A percentile compares a stretch with the other conserved stretches of the same genome.
phyloP scores from a whole-genome alignment of 2,888 invertebrate species.

The Copidosoma aretas region DNA sequence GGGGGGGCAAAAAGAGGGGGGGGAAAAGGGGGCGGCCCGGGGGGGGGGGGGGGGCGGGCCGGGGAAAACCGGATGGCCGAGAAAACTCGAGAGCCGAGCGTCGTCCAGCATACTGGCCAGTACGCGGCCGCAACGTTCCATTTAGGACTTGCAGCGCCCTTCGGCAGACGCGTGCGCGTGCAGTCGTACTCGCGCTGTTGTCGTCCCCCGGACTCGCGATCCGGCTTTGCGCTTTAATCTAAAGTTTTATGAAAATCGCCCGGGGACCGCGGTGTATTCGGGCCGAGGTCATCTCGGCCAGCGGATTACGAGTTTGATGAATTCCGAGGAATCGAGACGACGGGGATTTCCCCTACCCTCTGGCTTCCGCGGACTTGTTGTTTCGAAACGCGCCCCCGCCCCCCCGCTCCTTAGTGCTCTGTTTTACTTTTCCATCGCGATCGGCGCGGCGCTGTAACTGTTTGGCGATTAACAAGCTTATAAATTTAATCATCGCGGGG shows the following conservation, averaged over 20 bases:
- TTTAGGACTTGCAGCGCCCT: conserved; percentile 6
- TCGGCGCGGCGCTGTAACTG: too few species aligned
- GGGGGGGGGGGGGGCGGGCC: not conserved
- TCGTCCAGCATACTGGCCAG: conserved; percentile 1
- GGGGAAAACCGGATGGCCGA: not conserved
- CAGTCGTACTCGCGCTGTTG: not conserved
- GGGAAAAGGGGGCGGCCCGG: not conserved
- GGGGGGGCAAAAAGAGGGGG: not conserved
- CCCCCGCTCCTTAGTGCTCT: too few species aligned
- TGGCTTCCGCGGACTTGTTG: too few species aligned
- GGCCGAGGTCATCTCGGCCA: not conserved
- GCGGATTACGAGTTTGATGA: not conserved
- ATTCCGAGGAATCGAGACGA: not conserved
- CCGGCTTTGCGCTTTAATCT: not conserved
- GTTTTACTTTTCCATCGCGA: too few species aligned
- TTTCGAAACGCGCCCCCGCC: too few species aligned
- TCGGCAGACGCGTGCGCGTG: not conserved
- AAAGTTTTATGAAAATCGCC: conserved; percentile 26
- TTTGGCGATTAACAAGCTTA: too few species aligned
- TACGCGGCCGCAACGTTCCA: conserved; percentile 14
- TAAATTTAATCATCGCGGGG: too few species aligned
- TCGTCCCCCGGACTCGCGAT: not conserved
- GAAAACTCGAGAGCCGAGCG: not conserved
- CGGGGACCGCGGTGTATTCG: too few species aligned
- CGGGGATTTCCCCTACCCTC: too few species aligned